Evolutionary conservation across 2,888 invertebrate genomes (phyloP).

Genomic region (Oscheius sp.): DNA sequence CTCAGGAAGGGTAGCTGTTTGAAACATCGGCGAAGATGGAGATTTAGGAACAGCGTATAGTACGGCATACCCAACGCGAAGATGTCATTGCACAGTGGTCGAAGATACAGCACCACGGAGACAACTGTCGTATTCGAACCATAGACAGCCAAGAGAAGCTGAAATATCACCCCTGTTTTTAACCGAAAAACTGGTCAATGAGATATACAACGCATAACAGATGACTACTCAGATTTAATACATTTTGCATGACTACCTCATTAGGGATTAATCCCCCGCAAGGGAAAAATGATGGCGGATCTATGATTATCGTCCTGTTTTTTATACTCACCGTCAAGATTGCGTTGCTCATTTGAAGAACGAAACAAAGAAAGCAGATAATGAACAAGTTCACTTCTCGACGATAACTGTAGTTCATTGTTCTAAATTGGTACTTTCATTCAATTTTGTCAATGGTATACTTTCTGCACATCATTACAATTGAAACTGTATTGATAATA

Average conservation of each 20-base stretch:
- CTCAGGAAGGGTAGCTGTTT: constrained; percentile 24
- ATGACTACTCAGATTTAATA: neutral
- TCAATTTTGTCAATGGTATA: neutral
- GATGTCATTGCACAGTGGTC: constrained; percentile 21
- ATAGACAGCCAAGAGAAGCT: constrained; percentile 31
- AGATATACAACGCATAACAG: neutral
- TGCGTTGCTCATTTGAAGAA: constrained; percentile 33
- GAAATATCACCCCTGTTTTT: neutral
- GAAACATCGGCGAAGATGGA: constrained; percentile 30
- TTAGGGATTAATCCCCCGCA: too few relatives aligned
- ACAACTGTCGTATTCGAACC: constrained; percentile 12
- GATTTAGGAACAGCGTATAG: constrained; percentile 30
- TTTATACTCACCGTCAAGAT: constrained; percentile 29
- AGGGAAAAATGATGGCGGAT: too few relatives aligned
- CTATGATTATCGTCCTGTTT: too few relatives aligned
- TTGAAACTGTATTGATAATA: constrained; percentile 15
- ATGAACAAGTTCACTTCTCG: constrained; percentile 31
- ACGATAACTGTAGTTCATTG: constrained; percentile 25
- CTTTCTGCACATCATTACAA: constrained; percentile 30
- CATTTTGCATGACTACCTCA: too few relatives aligned
- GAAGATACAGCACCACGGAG: constrained; percentile 25
- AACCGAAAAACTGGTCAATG: neutral
- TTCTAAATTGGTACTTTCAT: constrained; percentile 1
- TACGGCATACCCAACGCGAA: constrained; percentile 33
- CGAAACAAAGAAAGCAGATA: constrained; percentile 24